Base-by-base conservation (phyloP, 2,113 vertebrate species). In the Catharus bicknelli region DNA sequence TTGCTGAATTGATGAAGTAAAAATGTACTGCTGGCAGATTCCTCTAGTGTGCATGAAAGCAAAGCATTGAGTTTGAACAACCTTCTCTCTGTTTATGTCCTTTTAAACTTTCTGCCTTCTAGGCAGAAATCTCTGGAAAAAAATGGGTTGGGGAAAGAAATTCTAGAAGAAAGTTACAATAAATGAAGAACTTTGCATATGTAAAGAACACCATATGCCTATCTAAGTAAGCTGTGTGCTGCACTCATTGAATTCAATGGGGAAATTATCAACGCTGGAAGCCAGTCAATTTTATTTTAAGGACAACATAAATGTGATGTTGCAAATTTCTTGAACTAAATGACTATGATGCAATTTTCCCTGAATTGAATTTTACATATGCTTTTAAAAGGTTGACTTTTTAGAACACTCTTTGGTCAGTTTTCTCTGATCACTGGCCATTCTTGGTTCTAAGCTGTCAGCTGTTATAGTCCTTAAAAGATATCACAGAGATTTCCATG, bases 1-100 rank as follows among this genome's bases (percentile, higher is more conserved):
- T 93, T 88, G 90, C 83, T 95, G 88, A 95, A 93, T 50, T 93
- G 90, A 79, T 95, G 86, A 90, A 93, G 86, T 84, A 30, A 82
- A 94, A 94, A 51, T 84, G 70, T 95, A 36, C 40, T 63, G 86
- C 68, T 92, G 79, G 94, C 86, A 90, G 48, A 90, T 94, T 93
- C 29, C 22, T 82, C 55, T 66, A 73, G 13, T 42, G 51, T 67
- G 45, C 20, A 6, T 27, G 61, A 81, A 93, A 90, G 92, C 69
- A 78, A 88, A 86, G 86, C 81, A 50, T 0, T 59, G 72, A 62
- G 59, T 80, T 90, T 90, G 86, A 95, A 75, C 61, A 93, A 75
- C 90, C 62, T 94, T 95, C 51, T 79, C 43, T 78, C 38, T 86
- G 73, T 66, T 67, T 64, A 19, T 25, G 90, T 94, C 83, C 94